These are phyloP conservation scores for Tenthredo livida DNA, from an alignment of 2,888 invertebrate genomes.

Conservation along the genomic window DNA sequence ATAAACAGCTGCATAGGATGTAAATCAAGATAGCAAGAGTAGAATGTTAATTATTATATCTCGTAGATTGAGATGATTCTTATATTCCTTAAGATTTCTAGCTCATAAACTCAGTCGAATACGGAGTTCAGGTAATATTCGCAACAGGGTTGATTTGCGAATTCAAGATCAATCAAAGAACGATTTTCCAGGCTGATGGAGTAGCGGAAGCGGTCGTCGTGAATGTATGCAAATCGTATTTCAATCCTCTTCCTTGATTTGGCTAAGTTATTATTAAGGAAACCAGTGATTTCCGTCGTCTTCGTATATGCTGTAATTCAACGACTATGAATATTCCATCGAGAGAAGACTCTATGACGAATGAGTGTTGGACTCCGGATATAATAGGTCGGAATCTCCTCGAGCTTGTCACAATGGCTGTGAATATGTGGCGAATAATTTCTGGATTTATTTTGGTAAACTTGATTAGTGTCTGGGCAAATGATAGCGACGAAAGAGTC, in stretches of 20 bases:
- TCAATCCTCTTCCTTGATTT: conserved; percentile 6
- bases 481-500: neutral
- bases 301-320: neutral
- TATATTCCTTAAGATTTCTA: neutral
- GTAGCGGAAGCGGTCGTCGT: neutral
- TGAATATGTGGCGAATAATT: neutral
- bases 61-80: neutral
- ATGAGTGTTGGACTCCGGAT: neutral
- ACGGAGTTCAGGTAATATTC: neutral
- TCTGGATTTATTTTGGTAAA: neutral
- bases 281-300: neutral
- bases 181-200: conserved; percentile 56
- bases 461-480: neutral
- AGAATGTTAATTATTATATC: neutral
- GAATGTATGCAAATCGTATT: neutral
- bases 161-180: neutral
- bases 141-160: neutral
- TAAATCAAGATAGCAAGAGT: conserved; percentile 2
- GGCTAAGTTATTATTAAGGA: conserved; percentile 8
- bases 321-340: conserved; percentile 21
- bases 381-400: neutral
- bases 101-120: neutral
- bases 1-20: neutral
- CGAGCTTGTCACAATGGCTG: neutral
- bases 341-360: neutral